Conservation (phyloP, 2,797 vertebrate genomes). For the Mus spretus region DNA sequence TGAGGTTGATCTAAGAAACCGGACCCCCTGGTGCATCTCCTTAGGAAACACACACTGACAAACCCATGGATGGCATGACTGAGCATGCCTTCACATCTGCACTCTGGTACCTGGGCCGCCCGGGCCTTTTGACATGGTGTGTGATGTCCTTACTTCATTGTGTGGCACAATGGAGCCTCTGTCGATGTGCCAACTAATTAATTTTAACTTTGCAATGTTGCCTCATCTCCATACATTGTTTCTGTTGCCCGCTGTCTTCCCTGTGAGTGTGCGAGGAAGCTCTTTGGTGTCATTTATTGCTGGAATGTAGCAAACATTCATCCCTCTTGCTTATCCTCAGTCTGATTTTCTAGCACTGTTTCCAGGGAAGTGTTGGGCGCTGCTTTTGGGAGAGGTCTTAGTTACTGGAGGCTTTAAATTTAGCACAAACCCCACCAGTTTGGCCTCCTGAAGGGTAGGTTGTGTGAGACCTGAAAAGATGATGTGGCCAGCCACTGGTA, state of each 20-base stretch:
- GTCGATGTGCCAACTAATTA: slow-evolving; percentile 90
- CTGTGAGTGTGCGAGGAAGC: slow-evolving; percentile 22
- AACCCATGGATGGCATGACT: slow-evolving; percentile 64
- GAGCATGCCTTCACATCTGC: slow-evolving; percentile 78
- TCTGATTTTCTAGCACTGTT: not conserved
- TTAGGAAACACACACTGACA: not conserved
- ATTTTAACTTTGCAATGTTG: slow-evolving; percentile 86
- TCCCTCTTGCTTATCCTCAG: not conserved
- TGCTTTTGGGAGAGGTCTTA: slow-evolving; percentile 54
- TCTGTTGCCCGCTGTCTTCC: slow-evolving; percentile 78
- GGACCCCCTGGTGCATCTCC: not conserved
- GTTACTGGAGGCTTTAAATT: slow-evolving; percentile 17
- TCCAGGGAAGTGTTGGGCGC: not conserved
- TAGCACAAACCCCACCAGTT: slow-evolving; percentile 5
- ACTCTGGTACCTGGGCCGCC: slow-evolving; percentile 86
- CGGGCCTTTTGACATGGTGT: slow-evolving; percentile 86
- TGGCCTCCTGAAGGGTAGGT: slow-evolving; percentile 1
- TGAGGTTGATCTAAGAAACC: slow-evolving; percentile 49
- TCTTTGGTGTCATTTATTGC: slow-evolving; percentile 69
- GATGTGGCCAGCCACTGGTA: slow-evolving; percentile 26
- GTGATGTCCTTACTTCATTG: slow-evolving; percentile 85
- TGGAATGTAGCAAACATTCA: slow-evolving; percentile 2
- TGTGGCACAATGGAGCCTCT: slow-evolving; percentile 87
- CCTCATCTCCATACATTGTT: slow-evolving; percentile 66
- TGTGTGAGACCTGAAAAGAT: slow-evolving; percentile 55